Evolutionary conservation across 2,797 vertebrate genomes (phyloP), one percentile per base, ranked within the genome.

Genomic region (Hippoglossus hippoglossus): DNA sequence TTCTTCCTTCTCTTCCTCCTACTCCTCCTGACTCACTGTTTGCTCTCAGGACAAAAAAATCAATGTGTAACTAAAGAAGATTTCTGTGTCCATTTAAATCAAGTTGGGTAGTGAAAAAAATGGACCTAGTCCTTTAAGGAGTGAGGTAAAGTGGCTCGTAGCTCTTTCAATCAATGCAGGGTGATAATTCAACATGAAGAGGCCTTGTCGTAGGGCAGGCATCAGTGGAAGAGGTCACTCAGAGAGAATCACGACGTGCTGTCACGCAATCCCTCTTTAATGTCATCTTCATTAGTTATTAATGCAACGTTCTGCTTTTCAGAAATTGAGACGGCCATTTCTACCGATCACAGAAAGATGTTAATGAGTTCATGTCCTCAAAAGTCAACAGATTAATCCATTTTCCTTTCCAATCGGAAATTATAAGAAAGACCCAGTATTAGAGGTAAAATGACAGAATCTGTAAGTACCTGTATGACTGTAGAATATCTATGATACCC

Each of bases 401-500:
- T 2, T 11, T 36, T 28, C 16, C 4, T 11, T 36, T 28, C 16
- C 4, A 3, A 39, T 56, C 24, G 26, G 47, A n/a, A 21, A 36
- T n/a, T 18, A 24, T 1, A 67, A 47, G 19, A 4, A 56, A 56
- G 18, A 4, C 6, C 31, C 47, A 62, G 8, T 63, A 36, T 41
- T 44, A 44, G 41, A 44, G 3, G 41, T 44, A 2, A 46, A 46
- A 18, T 18, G 44, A 46, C 44, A 46, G 18, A 46, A 46, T 46
- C 5, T n/a, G 54, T 34, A n/a, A 26, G 18, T 94, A 98, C 98
- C 98, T 96, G 64, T 99, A 99, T 24, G 97, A 99, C 74, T 99
- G 98, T 0, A 99, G 94, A 83, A 99, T 98, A 87, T 99, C 98
- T 75, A 99, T 99, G 87, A 99, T 99, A 28, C 97, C 98, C 91